Base-by-base conservation (phyloP, 2,797 vertebrate genomes). In the Coregonus ussuriensis region DNA sequence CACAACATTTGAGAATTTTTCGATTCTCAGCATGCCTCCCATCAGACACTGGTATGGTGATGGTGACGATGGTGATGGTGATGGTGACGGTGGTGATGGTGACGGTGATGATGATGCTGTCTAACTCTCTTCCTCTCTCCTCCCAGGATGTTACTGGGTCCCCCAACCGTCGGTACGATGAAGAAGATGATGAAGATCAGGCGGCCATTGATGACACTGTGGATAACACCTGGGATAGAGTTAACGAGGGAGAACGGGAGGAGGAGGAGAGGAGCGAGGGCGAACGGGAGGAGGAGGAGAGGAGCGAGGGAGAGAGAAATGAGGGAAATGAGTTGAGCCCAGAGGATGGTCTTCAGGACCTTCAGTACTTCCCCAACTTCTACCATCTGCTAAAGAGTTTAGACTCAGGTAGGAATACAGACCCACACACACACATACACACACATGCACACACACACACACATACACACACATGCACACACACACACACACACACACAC, bases 281-380 rank as follows among this genome's bases (percentile, higher is more conserved):
- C 65, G 78, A 77, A 29, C 62, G 35, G 52, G 81, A 75, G 2
- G 86, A 74, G n/a, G 93, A 94, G 29, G 94, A 92, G 74, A 93
- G 92, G 16, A 90, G 88, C 0, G 91, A 94, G 66, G 91, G 93
- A 71, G 92, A 92, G 6, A 91, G 89, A 16, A 89, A 92, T 16
- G 88, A 95, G 78, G 96, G 96, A 88, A 98, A 97, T 3, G 95
- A 97, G 79, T 92, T 96, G 87, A 94, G 92, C 81, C 87, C 92
- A 1, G 94, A 95, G 78, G 96, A 98, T 4, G 94, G 94, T 54
- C 96, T 99, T 2, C 95, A 97, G 89, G 98, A 99, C 85, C 96
- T 99, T 78, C 97, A 98, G 65, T 99, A 98, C 90, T 99, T 99
- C 90, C 98, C 98, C 77, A 99, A 99, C 88, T 99, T 99, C 90